These are phyloP conservation scores for Merops nubicus DNA, from an alignment of 2,113 vertebrate species.

Conservation along the genomic window DNA sequence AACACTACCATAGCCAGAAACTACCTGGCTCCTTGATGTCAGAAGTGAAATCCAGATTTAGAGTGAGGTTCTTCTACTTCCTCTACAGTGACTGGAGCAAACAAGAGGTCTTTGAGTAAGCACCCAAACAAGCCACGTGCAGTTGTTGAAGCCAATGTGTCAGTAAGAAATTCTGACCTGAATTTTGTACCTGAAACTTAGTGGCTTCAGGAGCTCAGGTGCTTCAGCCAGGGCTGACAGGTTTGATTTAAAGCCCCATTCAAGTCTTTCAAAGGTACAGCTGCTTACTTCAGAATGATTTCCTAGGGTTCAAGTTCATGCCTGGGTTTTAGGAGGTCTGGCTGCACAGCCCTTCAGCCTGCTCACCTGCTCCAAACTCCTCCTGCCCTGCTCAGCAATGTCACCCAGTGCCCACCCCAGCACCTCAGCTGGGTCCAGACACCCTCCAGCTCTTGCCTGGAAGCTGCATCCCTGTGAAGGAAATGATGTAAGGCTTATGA, in stretches of 20 bases:
- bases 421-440: background rate
- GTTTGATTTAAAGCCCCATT: background rate
- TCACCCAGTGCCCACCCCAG: background rate
- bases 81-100: background rate
- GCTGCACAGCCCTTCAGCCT: background rate
- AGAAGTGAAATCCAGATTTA: background rate
- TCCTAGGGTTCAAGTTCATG: fast-evolving
- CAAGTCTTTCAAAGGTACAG: background rate
- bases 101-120: background rate
- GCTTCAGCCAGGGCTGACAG: background rate
- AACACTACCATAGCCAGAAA: background rate
- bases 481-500: background rate
- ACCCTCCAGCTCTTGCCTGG: background rate
- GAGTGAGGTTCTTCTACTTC: background rate
- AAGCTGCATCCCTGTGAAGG: background rate
- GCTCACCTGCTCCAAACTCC: background rate
- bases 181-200: background rate
- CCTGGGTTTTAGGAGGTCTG: background rate
- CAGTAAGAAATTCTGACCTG: background rate
- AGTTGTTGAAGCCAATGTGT: background rate
- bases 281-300: background rate
- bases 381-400: background rate
- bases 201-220: background rate
- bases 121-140: background rate
- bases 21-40: background rate